These are phyloP conservation scores for Hymenopus coronatus DNA, from an alignment of 2,888 invertebrate genomes.

Conservation along the genomic window DNA sequence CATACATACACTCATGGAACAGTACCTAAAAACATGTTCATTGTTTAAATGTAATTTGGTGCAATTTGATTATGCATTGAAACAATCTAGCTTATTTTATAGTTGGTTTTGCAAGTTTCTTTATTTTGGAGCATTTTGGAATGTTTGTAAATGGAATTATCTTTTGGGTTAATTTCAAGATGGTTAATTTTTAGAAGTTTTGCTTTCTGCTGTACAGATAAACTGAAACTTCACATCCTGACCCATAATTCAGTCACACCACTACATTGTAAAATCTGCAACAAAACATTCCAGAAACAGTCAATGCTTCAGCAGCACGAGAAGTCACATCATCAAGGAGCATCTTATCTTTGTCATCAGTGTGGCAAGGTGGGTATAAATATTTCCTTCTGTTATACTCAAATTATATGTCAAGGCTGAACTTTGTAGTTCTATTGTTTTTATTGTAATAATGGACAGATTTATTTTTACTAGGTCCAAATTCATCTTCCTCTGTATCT, in stretches of 20 bases:
- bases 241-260: conserved; percentile 50
- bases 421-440: no score
- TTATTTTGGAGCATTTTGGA: not conserved
- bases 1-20: no score
- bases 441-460: no score
- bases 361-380: conserved; percentile 25
- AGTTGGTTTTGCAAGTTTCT: no score
- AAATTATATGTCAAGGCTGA: no score
- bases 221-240: conserved; percentile 60
- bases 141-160: not conserved
- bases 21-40: no score
- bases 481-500: no score
- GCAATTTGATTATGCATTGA: no score
- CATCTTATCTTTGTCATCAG: not conserved
- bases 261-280: conserved; percentile 26
- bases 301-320: conserved; percentile 27
- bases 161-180: not conserved
- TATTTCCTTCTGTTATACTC: not conserved
- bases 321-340: conserved; percentile 16
- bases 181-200: not conserved
- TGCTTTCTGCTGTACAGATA: conserved; percentile 40
- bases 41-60: no score
- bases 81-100: no score
- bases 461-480: no score
- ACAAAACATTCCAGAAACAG: conserved; percentile 25